Evolutionary conservation across 2,797 vertebrate genomes (phyloP), one percentile per base, ranked within the genome.

Genomic region (Pteronotus mesoamericanus): DNA sequence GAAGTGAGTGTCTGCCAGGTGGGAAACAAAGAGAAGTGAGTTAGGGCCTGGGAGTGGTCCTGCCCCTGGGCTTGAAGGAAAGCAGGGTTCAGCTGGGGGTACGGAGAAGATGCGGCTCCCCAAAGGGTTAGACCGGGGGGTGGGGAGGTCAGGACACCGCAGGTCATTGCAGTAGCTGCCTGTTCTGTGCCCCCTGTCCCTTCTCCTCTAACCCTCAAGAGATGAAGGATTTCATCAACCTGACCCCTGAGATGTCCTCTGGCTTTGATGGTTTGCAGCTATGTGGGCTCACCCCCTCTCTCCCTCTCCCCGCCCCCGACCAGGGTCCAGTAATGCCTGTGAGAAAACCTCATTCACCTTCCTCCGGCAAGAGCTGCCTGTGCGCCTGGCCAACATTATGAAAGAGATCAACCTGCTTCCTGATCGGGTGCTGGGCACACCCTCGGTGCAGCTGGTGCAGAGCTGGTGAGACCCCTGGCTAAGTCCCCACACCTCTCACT

Each of bases 351-450:
- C 99, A 0, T 99, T 99, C 75, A 98, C 98, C 48, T 99, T 99
- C 95, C 96, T 99, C 98, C 98, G 99, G 11, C 99, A 99, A 98
- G 99, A 99, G 97, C 98, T 99, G 68, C 99, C 99, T 0, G 99
- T 99, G 2, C 98, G 99, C 42, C 98, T 99, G 12, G 99, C 99
- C 94, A 99, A 99, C 98, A 99, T 99, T 86, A 99, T 99, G 99
- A 99, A 99, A 95, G 99, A 99, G 97, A 99, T 99, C 75, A 99
- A 99, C 97, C 98, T 99, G 74, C 97, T 99, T 91, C 99, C 99
- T 0, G 99, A 99, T 97, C 98, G 98, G 37, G 98, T 99, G 94
- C 98, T 99, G 92, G 98, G 98, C 44, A 99, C 99, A 2, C 98
- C 99, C 1, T 99, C 99, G 0, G 99, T 99, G 95, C 99, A 99